Percentiles rank a stretch among this genome's conserved stretches.
phyloP scores from a whole-genome alignment of 1,140 invertebrate genomes.

The Andricus grossulariae region DNA sequence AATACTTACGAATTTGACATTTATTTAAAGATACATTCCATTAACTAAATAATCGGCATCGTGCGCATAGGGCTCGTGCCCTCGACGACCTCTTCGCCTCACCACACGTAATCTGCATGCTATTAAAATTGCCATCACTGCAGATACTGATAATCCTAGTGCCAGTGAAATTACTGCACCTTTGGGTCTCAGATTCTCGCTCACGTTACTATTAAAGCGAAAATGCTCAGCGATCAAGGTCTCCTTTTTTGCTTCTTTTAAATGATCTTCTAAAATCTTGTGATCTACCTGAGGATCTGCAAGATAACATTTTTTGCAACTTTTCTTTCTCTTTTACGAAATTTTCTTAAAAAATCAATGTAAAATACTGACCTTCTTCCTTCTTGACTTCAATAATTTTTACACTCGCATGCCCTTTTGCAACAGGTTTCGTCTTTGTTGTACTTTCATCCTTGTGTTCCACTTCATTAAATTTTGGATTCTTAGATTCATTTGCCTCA shows the following conservation, averaged over 20 bases:
- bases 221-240: conserved; percentile 61
- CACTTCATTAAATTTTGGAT: conserved; percentile 38
- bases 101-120: conserved; percentile 88
- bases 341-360: background rate
- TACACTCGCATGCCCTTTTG: background rate
- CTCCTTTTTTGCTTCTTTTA: conserved; percentile 59
- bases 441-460: conserved; percentile 35
- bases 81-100: conserved; percentile 83
- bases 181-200: conserved; percentile 82
- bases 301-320: background rate
- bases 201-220: conserved; percentile 53
- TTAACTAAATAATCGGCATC: conserved; percentile 98
- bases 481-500: background rate
- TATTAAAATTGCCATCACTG: conserved; percentile 85
- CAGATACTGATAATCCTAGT: conserved; percentile 77
- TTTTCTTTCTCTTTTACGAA: background rate
- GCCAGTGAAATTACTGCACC: conserved; percentile 91
- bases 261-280: conserved; percentile 55
- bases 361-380: background rate
- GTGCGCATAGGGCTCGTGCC: conserved; percentile 91
- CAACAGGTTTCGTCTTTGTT: background rate
- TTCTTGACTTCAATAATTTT: conserved; percentile 2
- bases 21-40: conserved; percentile 94
- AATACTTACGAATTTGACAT: conserved; percentile 31
- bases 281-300: conserved; percentile 52